Evolutionary conservation across 2,113 vertebrate species (phyloP).

Genomic region (Hirundichthys speculiger): DNA sequence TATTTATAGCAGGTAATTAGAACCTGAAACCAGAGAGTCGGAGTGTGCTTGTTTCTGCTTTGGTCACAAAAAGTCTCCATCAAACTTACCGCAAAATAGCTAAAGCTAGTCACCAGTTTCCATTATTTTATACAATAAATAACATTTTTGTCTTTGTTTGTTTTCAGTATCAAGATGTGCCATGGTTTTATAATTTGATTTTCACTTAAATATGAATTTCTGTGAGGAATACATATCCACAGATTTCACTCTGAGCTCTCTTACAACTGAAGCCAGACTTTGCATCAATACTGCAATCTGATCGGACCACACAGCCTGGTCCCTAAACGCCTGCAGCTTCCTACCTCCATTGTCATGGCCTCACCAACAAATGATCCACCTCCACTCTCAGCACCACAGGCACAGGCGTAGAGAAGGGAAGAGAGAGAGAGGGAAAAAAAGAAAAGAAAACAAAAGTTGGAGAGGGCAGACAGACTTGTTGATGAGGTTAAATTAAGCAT

Average conservation of each 20-base stretch:
- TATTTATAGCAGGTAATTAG: slow-evolving; percentile 28
- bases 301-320: slow-evolving; percentile 58
- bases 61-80: neutral
- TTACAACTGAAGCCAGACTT: slow-evolving; percentile 40
- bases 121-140: neutral
- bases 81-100: neutral
- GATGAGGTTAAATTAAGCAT: slow-evolving; percentile 69
- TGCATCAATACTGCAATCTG: slow-evolving; percentile 57
- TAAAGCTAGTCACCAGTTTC: slow-evolving; percentile 17
- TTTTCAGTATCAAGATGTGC: neutral
- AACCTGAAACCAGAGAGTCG: slow-evolving; percentile 31
- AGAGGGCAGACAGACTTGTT: slow-evolving; percentile 46
- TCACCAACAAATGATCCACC: slow-evolving; percentile 66
- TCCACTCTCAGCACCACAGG: slow-evolving; percentile 49
- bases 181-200: neutral
- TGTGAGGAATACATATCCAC: slow-evolving; percentile 7
- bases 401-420: neutral
- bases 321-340: slow-evolving; percentile 40
- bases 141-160: neutral
- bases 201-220: too few relatives aligned
- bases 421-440: neutral
- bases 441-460: neutral
- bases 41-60: slow-evolving; percentile 42
- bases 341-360: slow-evolving; percentile 60
- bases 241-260: slow-evolving; percentile 27